phyloP scores from a whole-genome alignment of 2,113 vertebrate genomes.

The Callorhinus ursinus region DNA sequence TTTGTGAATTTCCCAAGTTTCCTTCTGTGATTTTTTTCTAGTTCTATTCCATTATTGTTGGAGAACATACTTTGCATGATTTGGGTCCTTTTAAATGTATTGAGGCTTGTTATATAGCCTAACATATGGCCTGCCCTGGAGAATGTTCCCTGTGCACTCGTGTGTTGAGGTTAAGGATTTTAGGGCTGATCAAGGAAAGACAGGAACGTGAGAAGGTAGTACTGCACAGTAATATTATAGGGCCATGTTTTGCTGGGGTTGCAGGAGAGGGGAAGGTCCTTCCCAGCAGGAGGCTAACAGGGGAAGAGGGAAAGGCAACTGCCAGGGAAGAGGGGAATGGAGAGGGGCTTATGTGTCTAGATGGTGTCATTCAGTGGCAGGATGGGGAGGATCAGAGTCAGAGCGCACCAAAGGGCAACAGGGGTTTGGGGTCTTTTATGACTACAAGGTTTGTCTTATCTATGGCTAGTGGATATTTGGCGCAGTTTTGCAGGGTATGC shows the following conservation, averaged over 20 bases:
- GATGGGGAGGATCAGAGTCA: background rate
- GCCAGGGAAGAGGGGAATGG: background rate
- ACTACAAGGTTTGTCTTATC: background rate
- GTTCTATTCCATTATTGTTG: background rate
- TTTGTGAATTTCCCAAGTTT: background rate
- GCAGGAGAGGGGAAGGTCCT: too few relatives aligned
- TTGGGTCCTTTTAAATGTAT: background rate
- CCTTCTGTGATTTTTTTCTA: background rate
- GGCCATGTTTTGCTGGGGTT: background rate
- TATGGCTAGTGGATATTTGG: background rate
- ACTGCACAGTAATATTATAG: background rate
- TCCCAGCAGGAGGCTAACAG: background rate
- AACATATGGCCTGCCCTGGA: background rate
- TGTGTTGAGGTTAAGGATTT: background rate
- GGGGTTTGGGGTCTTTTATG: background rate
- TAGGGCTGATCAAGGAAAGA: background rate
- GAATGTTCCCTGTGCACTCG: background rate
- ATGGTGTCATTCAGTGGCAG: background rate
- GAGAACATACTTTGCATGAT: background rate
- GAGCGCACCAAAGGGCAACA: background rate
- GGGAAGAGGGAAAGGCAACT: background rate
- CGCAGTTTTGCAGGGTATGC: background rate
- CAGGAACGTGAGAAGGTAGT: background rate
- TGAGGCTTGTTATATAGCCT: background rate
- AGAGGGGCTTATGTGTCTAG: background rate